Evolutionary conservation across 2,797 vertebrate species (phyloP).

Genomic region (Miichthys miiuy): DNA sequence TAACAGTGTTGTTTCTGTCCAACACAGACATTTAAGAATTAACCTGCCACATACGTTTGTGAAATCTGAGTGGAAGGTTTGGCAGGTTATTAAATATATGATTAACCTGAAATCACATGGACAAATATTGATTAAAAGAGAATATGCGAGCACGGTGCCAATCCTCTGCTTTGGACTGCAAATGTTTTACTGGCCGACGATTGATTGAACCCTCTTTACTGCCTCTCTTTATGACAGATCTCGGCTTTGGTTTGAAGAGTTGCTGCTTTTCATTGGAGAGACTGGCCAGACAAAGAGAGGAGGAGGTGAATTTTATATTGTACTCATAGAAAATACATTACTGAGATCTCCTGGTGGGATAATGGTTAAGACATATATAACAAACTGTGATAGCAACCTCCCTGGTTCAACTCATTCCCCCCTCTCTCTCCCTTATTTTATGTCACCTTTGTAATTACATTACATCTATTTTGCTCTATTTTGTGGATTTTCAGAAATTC

Average conservation of each 20-base stretch:
- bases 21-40: slow-evolving; percentile 61
- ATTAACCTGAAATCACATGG: slow-evolving; percentile 30
- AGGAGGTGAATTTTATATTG: slow-evolving; percentile 7
- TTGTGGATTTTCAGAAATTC: background rate
- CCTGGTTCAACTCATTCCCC: background rate
- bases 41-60: slow-evolving; percentile 48
- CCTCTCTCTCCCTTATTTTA: background rate
- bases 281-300: background rate
- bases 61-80: slow-evolving; percentile 44
- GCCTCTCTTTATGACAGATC: slow-evolving; percentile 16
- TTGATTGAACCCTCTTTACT: slow-evolving; percentile 21
- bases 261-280: slow-evolving; percentile 8
- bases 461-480: too few relatives aligned
- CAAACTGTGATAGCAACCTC: background rate
- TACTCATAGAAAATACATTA: background rate
- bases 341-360: background rate
- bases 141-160: slow-evolving; percentile 19
- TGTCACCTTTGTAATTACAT: background rate
- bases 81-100: slow-evolving; percentile 34
- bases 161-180: slow-evolving; percentile 17
- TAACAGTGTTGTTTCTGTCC: slow-evolving; percentile 54
- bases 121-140: slow-evolving; percentile 35
- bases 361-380: background rate
- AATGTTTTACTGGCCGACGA: slow-evolving; percentile 1
- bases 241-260: slow-evolving; percentile 13